phyloP scores from a whole-genome alignment of 2,797 vertebrate genomes.

The Eulemur albifrons region DNA sequence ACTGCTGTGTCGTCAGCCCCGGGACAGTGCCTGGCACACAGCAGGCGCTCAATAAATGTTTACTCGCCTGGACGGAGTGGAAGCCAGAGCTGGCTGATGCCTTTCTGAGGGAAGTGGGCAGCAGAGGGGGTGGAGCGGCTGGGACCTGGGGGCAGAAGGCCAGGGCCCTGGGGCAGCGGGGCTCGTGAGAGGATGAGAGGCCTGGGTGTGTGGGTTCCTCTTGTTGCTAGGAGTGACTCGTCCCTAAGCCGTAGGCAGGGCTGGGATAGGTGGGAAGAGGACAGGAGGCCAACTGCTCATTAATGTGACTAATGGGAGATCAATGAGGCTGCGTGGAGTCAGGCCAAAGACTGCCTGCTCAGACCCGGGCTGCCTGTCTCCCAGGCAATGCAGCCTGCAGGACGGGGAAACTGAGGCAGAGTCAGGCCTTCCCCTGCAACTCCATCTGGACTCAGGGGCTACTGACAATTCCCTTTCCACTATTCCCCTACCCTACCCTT shows the following conservation, averaged over 20 bases:
- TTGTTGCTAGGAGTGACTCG: not conserved
- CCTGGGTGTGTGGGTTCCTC: not conserved
- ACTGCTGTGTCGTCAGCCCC: not conserved
- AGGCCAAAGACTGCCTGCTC: not conserved
- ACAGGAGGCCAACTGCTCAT: not conserved
- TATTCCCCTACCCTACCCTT: not conserved
- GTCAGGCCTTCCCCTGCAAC: not conserved
- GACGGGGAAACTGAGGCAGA: not conserved
- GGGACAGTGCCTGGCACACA: not conserved
- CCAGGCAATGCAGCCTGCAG: not conserved
- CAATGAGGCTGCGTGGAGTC: not conserved
- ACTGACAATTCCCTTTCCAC: not conserved
- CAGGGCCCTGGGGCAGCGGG: not conserved
- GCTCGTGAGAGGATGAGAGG: not conserved
- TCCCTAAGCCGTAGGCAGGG: slow-evolving; percentile 37
- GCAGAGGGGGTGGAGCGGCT: not conserved
- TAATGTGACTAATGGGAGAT: slow-evolving; percentile 7
- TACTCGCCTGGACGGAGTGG: no score
- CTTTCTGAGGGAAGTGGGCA: not conserved
- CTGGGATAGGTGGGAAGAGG: not conserved
- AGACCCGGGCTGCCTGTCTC: not conserved
- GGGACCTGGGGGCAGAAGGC: not conserved
- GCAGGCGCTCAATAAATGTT: not conserved
- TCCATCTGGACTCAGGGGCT: not conserved
- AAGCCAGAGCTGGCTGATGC: not conserved